Evolutionary conservation across 1,140 invertebrate species (phyloP), one percentile per base, ranked within the genome.

Genomic region (Riptortus pedestris): DNA sequence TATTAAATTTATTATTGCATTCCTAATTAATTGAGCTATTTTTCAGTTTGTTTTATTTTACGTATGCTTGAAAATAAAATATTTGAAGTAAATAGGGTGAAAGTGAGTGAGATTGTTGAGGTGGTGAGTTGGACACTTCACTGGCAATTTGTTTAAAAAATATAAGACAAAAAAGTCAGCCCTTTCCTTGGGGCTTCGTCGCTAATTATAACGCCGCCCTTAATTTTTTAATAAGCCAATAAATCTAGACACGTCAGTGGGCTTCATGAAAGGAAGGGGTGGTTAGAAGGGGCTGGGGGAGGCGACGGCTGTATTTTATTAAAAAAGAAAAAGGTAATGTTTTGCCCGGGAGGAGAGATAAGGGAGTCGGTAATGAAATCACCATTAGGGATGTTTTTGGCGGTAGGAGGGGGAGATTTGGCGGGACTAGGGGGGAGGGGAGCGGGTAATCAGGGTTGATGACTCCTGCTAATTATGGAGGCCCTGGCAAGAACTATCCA

Each of bases 181-280:
- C n/a, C n/a, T n/a, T n/a, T n/a, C n/a, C n/a, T n/a, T n/a, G n/a
- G n/a, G n/a, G n/a, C n/a, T n/a, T n/a, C n/a, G n/a, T n/a, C n/a
- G 18, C 51, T 55, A 55, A 55, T 55, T 55, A 55, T 55, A 24
- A 24, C 24, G 51, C 20, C 22, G 18, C 24, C 51, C 51, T 18
- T 55, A 55, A 55, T 55, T 55, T 55, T 55, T 55, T 55, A 55
- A 55, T 55, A 55, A 55, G 51, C 26, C 51, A 18, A 55, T 55
- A 55, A 55, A 55, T 55, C 51, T 26, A 18, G 51, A 24, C 51
- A 38, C 31, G 31, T 38, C 31, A 38, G 31, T 14, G 5, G 5
- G 31, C n/a, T n/a, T n/a, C n/a, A n/a, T n/a, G n/a, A n/a, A n/a
- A 7, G 31, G 31, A 38, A 14, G 31, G 5, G 31, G 31, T 38